Evolutionary conservation across 2,797 vertebrate species (phyloP), one percentile per base, ranked within the genome.

Genomic region (Eurystomus glaucurus): DNA sequence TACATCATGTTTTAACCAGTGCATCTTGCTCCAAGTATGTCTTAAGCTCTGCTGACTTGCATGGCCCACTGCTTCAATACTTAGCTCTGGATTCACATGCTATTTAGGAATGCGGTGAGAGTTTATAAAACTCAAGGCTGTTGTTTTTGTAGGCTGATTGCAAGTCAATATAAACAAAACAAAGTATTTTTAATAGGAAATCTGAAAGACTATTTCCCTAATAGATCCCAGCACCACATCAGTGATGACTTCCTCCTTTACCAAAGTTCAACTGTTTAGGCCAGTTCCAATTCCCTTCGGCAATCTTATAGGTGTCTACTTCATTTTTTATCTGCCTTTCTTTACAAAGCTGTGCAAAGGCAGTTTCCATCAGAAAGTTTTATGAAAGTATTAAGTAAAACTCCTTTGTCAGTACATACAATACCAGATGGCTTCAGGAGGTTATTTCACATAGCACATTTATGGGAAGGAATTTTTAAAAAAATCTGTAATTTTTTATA

Each of bases 281-380:
- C 7, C 19, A 54, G 7, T 31, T 57, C 33, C 13, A 14, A 39
- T 84, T 48, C 78, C 48, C 41, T 84, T 50, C 2, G 0, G 26
- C 66, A 88, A 81, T 60, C 29, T 72, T 57, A 45, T 3, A 84
- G 39, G 17, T 52, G 33, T 14, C 71, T 60, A 37, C 10, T 20
- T 82, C 28, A 55, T 65, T 87, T 75, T 51, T 6, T 22, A 65
- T 26, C 43, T 60, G 33, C 18, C 35, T 46, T 76, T 84, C 55
- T 57, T 89, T 64, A 57, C 22, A 89, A 95, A 88, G 18, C 21
- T 65, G 21, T 75, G 83, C 81, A 78, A 83, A 71, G 8, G 48
- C 43, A 65, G 37, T 46, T 85, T 55, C 45, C n/a, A 46, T 45
- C 48, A 51, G 25, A 21, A 74, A 54, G 18, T 54, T 80, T 71